phyloP scores from a whole-genome alignment of 2,797 vertebrate species.

The Malurus leucopterus region DNA sequence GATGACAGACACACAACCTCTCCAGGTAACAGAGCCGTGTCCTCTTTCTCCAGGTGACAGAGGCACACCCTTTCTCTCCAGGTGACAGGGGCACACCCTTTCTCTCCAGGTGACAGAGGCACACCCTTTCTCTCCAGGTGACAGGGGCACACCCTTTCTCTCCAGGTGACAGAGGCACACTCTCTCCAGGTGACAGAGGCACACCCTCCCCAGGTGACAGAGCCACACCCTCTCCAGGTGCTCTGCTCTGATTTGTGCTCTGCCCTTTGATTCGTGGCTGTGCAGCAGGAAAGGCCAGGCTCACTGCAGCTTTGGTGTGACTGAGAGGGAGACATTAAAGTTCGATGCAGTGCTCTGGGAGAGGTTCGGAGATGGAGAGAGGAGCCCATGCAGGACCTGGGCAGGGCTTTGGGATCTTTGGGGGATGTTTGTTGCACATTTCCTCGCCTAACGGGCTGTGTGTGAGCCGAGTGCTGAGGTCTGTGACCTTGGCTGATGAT shows the following conservation, averaged over 20 bases:
- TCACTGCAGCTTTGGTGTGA: slow-evolving; percentile 12
- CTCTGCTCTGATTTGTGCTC: not conserved
- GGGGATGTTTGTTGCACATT: not conserved
- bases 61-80: not conserved
- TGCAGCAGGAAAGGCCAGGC: slow-evolving; percentile 31
- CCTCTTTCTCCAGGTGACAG: not conserved
- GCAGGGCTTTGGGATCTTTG: not conserved
- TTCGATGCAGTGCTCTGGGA: slow-evolving; percentile 40
- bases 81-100: not conserved
- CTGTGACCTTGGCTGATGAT: not conserved
- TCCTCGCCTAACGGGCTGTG: not conserved
- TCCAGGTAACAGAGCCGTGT: not conserved
- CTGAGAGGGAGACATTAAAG: slow-evolving; percentile 28
- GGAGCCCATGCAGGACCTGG: not conserved
- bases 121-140: not conserved
- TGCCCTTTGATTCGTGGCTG: slow-evolving; percentile 23
- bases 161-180: too few relatives aligned
- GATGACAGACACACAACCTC: not conserved
- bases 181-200: too few relatives aligned
- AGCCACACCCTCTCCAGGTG: not conserved
- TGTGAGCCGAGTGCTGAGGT: slow-evolving; percentile 23
- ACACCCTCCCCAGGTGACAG: too few relatives aligned
- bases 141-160: not conserved
- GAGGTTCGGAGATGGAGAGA: not conserved
- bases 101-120: not conserved